Percentiles rank a stretch among this genome's conserved stretches.
Evolutionary conservation across 2,113 vertebrate species (phyloP).

Genomic region (Harpagus bidentatus): DNA sequence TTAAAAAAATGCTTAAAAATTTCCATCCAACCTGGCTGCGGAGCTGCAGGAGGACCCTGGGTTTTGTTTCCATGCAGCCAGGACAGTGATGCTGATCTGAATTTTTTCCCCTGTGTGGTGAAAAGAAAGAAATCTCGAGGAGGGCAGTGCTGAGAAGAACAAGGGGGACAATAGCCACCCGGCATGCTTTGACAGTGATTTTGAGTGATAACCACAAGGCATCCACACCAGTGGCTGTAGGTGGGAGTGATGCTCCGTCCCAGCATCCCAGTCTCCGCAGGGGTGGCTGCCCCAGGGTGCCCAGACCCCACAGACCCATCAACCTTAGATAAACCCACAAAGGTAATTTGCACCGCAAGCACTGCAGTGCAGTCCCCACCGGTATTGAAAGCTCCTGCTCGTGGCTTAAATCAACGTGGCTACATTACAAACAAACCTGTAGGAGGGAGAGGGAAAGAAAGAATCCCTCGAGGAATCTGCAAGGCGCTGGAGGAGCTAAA

Average conservation of each 20-base stretch:
- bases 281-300: neutral
- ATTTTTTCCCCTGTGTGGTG: neutral
- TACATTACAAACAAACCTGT: slow-evolving; percentile 1
- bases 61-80: neutral
- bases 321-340: neutral
- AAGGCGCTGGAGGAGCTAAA: slow-evolving; percentile 12
- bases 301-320: neutral
- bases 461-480: slow-evolving; percentile 30
- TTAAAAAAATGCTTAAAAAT: slow-evolving; percentile 6
- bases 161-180: neutral
- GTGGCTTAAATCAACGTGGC: neutral
- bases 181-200: rapidly evolving
- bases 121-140: neutral
- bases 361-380: rapidly evolving
- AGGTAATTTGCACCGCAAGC: neutral
- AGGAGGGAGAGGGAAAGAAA: slow-evolving; percentile 32
- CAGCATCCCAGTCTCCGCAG: neutral
- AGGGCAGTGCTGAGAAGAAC: neutral
- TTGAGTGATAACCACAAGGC: neutral
- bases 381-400: rapidly evolving
- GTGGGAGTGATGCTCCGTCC: neutral
- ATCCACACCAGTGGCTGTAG: rapidly evolving
- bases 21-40: slow-evolving; percentile 35
- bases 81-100: neutral
- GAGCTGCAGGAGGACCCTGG: neutral